Evolutionary conservation across 1,140 invertebrate species (phyloP), one percentile per base, ranked within the genome.

Genomic region (Drosophila bocqueti): DNA sequence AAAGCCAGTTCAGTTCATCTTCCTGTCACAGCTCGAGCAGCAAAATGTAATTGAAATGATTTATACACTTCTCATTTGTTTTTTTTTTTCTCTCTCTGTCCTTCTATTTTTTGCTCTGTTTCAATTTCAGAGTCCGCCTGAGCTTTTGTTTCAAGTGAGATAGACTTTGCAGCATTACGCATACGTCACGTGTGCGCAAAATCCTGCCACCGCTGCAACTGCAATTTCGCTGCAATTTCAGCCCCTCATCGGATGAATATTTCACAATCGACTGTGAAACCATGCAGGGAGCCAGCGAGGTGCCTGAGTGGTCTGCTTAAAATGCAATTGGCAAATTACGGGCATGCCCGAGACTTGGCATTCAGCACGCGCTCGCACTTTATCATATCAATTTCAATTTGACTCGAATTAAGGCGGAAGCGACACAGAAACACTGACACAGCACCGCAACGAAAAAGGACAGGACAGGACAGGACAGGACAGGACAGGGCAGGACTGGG

Each of bases 1-100:
- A 69, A 66, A 66, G 73, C 49, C 54, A 69, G 67, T 68, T 68
- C 84, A 86, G 76, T 86, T 86, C 67, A 83, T 84, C 81, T 81
- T 84, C 72, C 84, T 87, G 85, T 90, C 84, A 87, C 77, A 89
- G 77, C 84, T 89, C 71, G 46, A 52, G 71, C 65, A 75, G 77
- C 81, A 83, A 81, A 89, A 90, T 87, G 84, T 87, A 87, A 87
- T 87, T 87, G 84, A 87, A 87, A 87, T 89, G 85, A 87, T 87
- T 87, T 87, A 87, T 90, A 90, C 87, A 87, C 62, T 89, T 87
- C 83, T 87, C 63, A 69, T 58, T 60, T 63, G 34, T 74, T 74
- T 63, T 55, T 50, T 50, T 24, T 9, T 26, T 16, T 16, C 0
- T 29, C 26, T 52, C 24, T 18, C 29, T 9, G 29, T 36, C 13